Evolutionary conservation across 2,797 vertebrate genomes (phyloP).

Genomic region (Acanthurus tractus): DNA sequence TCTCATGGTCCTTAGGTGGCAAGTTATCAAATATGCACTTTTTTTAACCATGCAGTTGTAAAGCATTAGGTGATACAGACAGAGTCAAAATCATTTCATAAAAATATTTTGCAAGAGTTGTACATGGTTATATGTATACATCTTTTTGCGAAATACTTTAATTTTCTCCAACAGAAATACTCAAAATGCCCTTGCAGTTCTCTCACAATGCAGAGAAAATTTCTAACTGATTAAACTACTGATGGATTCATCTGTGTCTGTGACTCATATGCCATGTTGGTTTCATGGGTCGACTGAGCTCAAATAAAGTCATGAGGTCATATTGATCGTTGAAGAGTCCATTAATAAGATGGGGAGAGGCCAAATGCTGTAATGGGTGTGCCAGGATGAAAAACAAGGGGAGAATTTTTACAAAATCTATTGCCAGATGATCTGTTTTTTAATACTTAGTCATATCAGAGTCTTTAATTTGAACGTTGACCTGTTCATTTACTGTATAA

Average conservation of each 20-base stretch:
- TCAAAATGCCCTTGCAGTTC: constrained; percentile 1
- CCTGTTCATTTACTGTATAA: not conserved
- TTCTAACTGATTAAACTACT: constrained; percentile 6
- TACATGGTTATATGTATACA: not conserved
- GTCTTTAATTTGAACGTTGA: constrained; percentile 2
- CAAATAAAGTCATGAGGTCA: constrained; percentile 19
- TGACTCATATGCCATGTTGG: constrained; percentile 10
- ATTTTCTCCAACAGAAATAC: not conserved
- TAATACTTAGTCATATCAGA: constrained; percentile 6
- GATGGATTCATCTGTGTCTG: constrained; percentile 12
- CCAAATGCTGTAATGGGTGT: constrained; percentile 19
- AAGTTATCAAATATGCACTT: not conserved
- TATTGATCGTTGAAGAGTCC: constrained; percentile 36
- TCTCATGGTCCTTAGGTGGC: no score
- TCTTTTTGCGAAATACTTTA: no score
- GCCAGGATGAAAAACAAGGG: constrained; percentile 36
- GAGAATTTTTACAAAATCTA: constrained; percentile 27
- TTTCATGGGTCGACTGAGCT: constrained; percentile 6
- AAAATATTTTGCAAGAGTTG: no score
- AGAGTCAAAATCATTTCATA: no score
- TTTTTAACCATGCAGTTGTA: no score
- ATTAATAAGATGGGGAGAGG: constrained; percentile 33
- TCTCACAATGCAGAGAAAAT: constrained; percentile 7
- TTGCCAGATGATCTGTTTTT: constrained; percentile 20
- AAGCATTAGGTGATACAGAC: no score